Percentiles rank a stretch among this genome's conserved stretches.
Evolutionary conservation across 1,140 invertebrate genomes (phyloP).

Genomic region (Orussus abietinus): DNA sequence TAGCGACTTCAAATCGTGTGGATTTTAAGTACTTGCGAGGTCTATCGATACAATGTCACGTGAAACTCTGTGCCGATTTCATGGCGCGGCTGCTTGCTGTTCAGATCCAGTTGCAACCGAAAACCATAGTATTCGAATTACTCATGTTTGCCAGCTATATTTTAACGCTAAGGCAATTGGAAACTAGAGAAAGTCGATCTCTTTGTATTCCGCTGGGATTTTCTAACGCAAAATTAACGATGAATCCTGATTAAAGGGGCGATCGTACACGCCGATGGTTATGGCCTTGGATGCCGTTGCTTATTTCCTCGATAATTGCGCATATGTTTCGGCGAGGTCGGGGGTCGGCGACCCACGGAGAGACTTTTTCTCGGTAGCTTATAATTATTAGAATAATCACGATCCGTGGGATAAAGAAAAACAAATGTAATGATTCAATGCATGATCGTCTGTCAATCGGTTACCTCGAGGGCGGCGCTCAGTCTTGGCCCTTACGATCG

Average conservation of each 20-base stretch:
- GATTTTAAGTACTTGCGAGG: no score
- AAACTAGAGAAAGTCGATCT: slow-evolving; percentile 3
- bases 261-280: slow-evolving; percentile 12
- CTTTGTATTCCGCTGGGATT: slow-evolving; percentile 7
- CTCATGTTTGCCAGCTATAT: no score
- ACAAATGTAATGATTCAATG: slow-evolving; percentile 21
- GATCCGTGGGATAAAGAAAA: slow-evolving; percentile 20
- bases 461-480: not conserved
- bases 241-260: not conserved
- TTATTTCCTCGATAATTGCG: not conserved
- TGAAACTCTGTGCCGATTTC: no score
- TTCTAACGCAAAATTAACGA: slow-evolving; percentile 2
- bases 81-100: no score
- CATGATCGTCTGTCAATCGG: slow-evolving; percentile 15
- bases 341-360: slow-evolving; percentile 12
- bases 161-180: no score
- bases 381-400: slow-evolving; percentile 33
- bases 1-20: no score
- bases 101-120: no score
- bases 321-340: not conserved
- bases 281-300: slow-evolving; percentile 11
- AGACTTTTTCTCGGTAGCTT: slow-evolving; percentile 37
- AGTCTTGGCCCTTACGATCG: slow-evolving; percentile 3
- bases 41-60: no score
- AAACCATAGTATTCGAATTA: no score